Evolutionary conservation across 2,797 vertebrate genomes (phyloP).

Genomic region (Sebastiscus albofasciatus): DNA sequence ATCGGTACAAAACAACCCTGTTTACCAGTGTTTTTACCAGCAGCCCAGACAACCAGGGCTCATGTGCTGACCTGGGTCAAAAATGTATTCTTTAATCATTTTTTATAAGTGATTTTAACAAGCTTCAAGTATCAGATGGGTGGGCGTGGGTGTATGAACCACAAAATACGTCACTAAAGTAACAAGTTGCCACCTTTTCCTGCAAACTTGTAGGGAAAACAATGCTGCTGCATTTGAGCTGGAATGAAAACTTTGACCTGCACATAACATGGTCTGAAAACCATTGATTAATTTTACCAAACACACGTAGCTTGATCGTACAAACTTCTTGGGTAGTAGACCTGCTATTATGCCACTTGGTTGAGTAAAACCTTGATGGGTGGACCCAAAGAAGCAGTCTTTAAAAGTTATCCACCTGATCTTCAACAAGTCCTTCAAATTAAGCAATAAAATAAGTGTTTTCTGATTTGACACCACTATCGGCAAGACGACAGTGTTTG

Average conservation of each 20-base stretch:
- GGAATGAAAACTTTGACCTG: neutral
- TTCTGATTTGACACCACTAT: neutral
- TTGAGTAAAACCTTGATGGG: neutral
- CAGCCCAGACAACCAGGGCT: neutral
- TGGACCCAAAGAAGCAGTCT: neutral
- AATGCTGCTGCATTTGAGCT: neutral
- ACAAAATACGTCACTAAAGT: neutral
- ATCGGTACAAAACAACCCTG: slow-evolving; percentile 20
- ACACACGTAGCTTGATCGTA: neutral
- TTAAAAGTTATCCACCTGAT: neutral
- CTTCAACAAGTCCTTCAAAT: neutral
- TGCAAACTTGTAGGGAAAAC: neutral
- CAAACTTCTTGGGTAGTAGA: neutral
- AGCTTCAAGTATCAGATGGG: slow-evolving; percentile 22
- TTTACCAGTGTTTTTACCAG: neutral
- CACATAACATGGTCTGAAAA: neutral
- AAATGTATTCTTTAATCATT: neutral
- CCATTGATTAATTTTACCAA: neutral
- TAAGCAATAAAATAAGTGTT: neutral
- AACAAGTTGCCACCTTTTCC: neutral
- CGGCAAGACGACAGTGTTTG: neutral
- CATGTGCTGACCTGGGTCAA: slow-evolving; percentile 28
- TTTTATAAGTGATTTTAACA: neutral
- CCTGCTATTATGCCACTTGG: neutral
- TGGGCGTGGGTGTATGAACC: slow-evolving; percentile 1